Conservation (phyloP, 2,797 vertebrate genomes). For the Leptoclinus maculatus region DNA sequence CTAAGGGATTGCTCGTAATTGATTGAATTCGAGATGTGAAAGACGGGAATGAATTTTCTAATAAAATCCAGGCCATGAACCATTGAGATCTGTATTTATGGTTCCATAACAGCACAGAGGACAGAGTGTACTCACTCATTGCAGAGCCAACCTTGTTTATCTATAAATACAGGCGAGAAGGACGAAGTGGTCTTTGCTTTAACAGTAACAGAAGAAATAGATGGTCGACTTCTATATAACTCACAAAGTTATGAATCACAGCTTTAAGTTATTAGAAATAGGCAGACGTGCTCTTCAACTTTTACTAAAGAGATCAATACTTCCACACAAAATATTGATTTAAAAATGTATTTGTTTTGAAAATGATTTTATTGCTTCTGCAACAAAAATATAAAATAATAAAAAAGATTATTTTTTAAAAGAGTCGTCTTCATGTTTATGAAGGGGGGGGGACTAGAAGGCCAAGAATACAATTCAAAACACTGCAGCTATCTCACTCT, state of each 20-base stretch:
- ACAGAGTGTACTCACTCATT: slow-evolving; percentile 1
- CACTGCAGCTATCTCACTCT: too few relatives aligned
- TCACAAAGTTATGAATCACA: neutral
- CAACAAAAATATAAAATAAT: neutral
- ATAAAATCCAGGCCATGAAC: slow-evolving; percentile 27
- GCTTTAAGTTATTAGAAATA: neutral
- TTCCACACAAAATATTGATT: neutral
- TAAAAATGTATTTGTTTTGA: neutral
- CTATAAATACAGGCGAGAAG: neutral
- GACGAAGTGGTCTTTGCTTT: slow-evolving; percentile 5
- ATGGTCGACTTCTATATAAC: neutral
- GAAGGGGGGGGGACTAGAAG: too few relatives aligned
- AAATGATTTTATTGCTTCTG: neutral
- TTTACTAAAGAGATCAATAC: neutral
- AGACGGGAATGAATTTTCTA: slow-evolving; percentile 10
- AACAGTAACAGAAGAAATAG: neutral
- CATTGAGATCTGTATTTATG: slow-evolving; percentile 23
- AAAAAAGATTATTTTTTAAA: too few relatives aligned
- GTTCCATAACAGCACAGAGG: neutral
- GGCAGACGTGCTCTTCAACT: neutral
- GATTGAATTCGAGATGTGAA: slow-evolving; percentile 35
- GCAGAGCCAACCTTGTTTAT: slow-evolving; percentile 1
- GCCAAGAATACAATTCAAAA: too few relatives aligned
- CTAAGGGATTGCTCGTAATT: slow-evolving; percentile 37
- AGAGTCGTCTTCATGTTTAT: too few relatives aligned